Evolutionary conservation across 2,888 invertebrate genomes (phyloP), one percentile per base, ranked within the genome.

Genomic region (Rotaria sp.): DNA sequence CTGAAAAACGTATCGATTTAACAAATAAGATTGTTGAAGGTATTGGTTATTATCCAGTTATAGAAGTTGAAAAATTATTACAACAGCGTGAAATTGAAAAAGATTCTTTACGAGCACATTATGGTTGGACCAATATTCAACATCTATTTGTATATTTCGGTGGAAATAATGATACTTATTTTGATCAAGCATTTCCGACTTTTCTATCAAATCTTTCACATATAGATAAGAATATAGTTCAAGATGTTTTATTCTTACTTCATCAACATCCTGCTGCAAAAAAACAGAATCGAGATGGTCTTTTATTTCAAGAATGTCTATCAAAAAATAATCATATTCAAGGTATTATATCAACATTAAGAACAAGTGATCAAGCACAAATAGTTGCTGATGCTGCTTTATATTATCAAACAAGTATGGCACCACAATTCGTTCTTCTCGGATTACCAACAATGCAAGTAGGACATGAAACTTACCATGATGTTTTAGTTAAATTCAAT

Each of bases 381-480:
- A 59, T 59, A 8, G 26, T 59, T 7, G 59, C 59, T 30, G 59
- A 59, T 30, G 59, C n/a, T 30, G 59, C 59, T 26, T 5, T 59
- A 2, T 59, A 59, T 59, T 59, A 59, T 59, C 59, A 59, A 30
- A 59, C 59, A 59, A 59, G 59, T 59, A 59, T 59, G 59, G 59
- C n/a, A 13, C 59, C 59, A 59, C 59, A 59, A 59, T 59, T 59
- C 13, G 3, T 13, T n/a, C 30, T 59, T n/a, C 5, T 30, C n/a
- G 59, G 59, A n/a, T n/a, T 59, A n/a, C 59, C 59, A n/a, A 30
- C 30, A 59, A n/a, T 59, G 59, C 59, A 59, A 59, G 59, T 59
- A 10, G 59, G 59, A 59, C 59, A 59, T n/a, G 59, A 59, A 26
- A n/a, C 21, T 4, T 59, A 59, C 30, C n/a, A 59, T 59, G 59